Base-by-base conservation (phyloP, 2,888 invertebrate species). In the Limnephilus rhombicus region DNA sequence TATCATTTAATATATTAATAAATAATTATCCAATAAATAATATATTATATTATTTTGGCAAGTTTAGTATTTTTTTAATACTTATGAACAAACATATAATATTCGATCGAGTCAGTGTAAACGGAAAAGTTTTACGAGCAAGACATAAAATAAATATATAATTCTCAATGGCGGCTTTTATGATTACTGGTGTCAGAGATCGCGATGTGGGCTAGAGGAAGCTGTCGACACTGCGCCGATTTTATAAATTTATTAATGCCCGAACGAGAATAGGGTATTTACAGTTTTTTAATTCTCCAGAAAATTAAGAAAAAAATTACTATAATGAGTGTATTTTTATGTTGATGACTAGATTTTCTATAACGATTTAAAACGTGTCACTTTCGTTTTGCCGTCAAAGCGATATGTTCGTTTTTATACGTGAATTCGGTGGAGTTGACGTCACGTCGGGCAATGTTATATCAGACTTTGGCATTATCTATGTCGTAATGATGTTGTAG, bases 131-230 rank as follows among this genome's bases (percentile, higher is more conserved):
- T 53, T 49, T 49, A 49, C 31, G 31, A 68, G 53, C 34, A n/a
- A 88, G 31, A 49, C 68, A 68, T 24, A 68, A 68, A 68, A 68
- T 0, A 68, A 68, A 15, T 31, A 88, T 68, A 88, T 53, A 1
- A 12, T 88, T 88, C 49, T 3, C 34, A 31, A 29, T 29, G n/a
- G 49, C 88, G 31, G 37, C 88, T 9, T 88, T 49, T 31, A 86
- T 53, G 31, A 88, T 85, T 85, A 41, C 82, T 34, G 53, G 53
- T 53, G 80, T 41, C 29, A 83, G 49, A 31, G 41, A n/a, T 90
- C 34, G 37, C 24, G 31, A 82, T 34, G 82, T 85, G 34, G 34
- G 34, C 12, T 85, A 31, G 12, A 18, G 53, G n/a, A 9, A 29
- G 53, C 31, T 81, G 91, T 68, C 41, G 15, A 80, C 45, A 87